Conservation (phyloP, 2,888 invertebrate species). For the Cephonodes hylas region DNA sequence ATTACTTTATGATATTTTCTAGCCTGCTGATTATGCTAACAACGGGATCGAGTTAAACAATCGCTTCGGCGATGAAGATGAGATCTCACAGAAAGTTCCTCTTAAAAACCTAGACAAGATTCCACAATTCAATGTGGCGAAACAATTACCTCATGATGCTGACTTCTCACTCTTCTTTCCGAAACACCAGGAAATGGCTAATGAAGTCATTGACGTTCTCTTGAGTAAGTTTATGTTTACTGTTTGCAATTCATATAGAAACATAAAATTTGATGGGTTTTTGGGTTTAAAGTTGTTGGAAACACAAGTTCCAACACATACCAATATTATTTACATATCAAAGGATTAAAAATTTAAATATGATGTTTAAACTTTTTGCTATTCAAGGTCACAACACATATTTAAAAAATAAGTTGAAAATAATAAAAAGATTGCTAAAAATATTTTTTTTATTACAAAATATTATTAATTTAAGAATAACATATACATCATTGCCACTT, state of each 20-base stretch:
- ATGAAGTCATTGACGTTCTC: conserved; percentile 85
- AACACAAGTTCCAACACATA: too few relatives aligned
- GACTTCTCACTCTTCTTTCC: conserved; percentile 89
- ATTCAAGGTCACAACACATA: too few relatives aligned
- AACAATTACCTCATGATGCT: conserved; percentile 80
- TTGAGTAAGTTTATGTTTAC: conserved; percentile 83
- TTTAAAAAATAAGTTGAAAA: too few relatives aligned
- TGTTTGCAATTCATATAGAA: background rate
- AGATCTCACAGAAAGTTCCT: conserved; percentile 73
- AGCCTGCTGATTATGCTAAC: conserved; percentile 70
- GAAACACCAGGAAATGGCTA: conserved; percentile 85
- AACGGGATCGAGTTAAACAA: conserved; percentile 82
- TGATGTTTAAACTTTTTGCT: too few relatives aligned
- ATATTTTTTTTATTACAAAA: conserved; percentile 5
- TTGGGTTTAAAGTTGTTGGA: too few relatives aligned
- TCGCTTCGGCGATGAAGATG: conserved; percentile 82
- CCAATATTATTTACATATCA: too few relatives aligned
- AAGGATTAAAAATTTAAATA: too few relatives aligned
- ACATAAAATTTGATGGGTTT: too few relatives aligned
- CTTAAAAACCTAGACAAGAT: conserved; percentile 74
- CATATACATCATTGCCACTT: conserved; percentile 14
- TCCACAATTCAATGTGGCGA: conserved; percentile 81
- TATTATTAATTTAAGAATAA: conserved; percentile 12
- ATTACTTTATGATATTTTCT: background rate
- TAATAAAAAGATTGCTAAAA: background rate